phyloP scores from a whole-genome alignment of 2,888 invertebrate genomes.

The Heliconius sara region DNA sequence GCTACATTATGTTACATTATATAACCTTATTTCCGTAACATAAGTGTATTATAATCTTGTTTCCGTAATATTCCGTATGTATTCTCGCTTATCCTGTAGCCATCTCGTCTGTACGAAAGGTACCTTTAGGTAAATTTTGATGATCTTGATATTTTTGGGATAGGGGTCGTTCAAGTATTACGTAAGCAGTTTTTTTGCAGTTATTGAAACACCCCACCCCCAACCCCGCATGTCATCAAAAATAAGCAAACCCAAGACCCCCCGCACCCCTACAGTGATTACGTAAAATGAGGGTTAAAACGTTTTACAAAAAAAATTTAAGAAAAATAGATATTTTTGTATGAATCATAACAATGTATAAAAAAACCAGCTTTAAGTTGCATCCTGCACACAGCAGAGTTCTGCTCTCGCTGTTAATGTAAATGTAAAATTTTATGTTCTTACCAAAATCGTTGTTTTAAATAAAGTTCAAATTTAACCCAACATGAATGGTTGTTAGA shows the following conservation, averaged over 20 bases:
- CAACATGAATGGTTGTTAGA: not conserved
- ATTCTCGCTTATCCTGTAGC: slow-evolving; percentile 10
- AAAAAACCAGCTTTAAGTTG: too few relatives aligned
- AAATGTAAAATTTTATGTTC: not conserved
- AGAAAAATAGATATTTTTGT: not conserved
- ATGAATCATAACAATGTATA: too few relatives aligned
- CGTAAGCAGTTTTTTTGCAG: too few relatives aligned
- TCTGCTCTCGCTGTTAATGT: too few relatives aligned
- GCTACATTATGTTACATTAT: slow-evolving; percentile 35
- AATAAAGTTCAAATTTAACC: not conserved
- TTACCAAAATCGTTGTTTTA: not conserved
- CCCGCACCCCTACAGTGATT: too few relatives aligned
- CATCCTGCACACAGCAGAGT: too few relatives aligned
- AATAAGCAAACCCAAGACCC: too few relatives aligned
- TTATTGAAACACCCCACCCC: too few relatives aligned
- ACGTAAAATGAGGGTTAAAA: not conserved
- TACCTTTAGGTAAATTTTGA: not conserved
- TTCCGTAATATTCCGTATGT: slow-evolving; percentile 30
- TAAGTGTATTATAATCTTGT: slow-evolving; percentile 34
- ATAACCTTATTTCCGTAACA: slow-evolving; percentile 37
- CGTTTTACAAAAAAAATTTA: not conserved
- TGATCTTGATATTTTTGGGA: not conserved
- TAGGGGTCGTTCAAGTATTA: not conserved
- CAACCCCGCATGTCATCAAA: too few relatives aligned
- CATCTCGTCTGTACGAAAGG: not conserved